Base-by-base conservation (phyloP, 2,797 vertebrate genomes). In the Sebastes miniatus region DNA sequence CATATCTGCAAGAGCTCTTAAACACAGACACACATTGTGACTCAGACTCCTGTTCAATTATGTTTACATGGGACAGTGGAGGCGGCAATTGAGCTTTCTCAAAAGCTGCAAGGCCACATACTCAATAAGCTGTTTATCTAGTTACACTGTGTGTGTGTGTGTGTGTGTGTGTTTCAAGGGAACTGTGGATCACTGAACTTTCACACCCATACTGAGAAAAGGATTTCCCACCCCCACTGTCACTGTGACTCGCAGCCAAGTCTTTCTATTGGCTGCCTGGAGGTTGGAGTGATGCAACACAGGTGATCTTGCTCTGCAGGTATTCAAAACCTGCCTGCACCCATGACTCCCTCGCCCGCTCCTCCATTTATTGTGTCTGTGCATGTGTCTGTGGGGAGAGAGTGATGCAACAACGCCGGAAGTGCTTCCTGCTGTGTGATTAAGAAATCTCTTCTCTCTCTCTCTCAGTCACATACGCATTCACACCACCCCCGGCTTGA, bases 221-320 rank as follows among this genome's bases (percentile, higher is more conserved):
- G 73, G 74, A 80, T 78, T 73, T 76, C 86, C 83, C 50, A 3
- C 86, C 79, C 78, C 77, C 69, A 34, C 78, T 73, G 75, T 69
- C 76, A 22, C 67, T 27, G 50, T 3, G 22, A 76, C 70, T 68
- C 1, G 27, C 11, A 56, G 52, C 74, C 20, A 5, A 61, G 56
- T 25, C 12, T 13, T 85, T 31, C 72, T 39, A 90, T 89, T 93
- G 91, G 91, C 85, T 86, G 88, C 87, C 83, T 88, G 69, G 50
- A 87, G 89, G 61, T 66, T 59, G 50, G 75, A 79, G 76, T 87
- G 90, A 88, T 85, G 90, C 88, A 86, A 92, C 79, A 87, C 80
- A 92, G 89, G 88, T 93, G 91, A 94, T 88, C 57, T 89, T 62
- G 89, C 69, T 88, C 81, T 54, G 79, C 92, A 94, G 91, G 93